Percentiles rank a stretch among this genome's conserved stretches.
Evolutionary conservation across 1,140 invertebrate species (phyloP).

Genomic region (Araneus ventricosus): DNA sequence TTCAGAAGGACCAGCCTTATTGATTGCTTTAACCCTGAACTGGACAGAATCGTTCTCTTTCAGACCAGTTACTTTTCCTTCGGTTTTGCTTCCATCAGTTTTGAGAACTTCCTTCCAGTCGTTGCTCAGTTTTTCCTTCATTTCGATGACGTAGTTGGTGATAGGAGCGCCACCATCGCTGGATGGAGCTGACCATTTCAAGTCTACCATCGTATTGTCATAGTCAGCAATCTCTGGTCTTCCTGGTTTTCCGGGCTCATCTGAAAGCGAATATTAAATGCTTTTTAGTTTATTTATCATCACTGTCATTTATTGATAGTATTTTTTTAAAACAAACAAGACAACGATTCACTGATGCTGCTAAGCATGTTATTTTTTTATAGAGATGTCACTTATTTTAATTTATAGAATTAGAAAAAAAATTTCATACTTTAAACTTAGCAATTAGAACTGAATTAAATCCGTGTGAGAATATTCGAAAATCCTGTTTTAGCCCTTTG

Average conservation of each 20-base stretch:
- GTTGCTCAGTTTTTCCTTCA: slow-evolving; percentile 94
- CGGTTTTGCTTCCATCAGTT: slow-evolving; percentile 88
- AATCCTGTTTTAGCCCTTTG: too few relatives aligned
- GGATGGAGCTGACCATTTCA: slow-evolving; percentile 90
- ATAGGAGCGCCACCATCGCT: slow-evolving; percentile 93
- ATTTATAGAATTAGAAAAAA: too few relatives aligned
- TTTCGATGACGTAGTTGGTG: slow-evolving; percentile 92
- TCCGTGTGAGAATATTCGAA: too few relatives aligned
- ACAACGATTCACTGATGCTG: too few relatives aligned
- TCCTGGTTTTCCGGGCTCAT: slow-evolving; percentile 95
- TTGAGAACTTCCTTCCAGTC: slow-evolving; percentile 95
- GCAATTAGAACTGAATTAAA: too few relatives aligned
- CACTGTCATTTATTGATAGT: too few relatives aligned
- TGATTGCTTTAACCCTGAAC: slow-evolving; percentile 87
- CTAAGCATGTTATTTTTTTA: too few relatives aligned
- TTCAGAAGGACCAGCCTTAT: slow-evolving; percentile 83
- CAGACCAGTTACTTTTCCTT: slow-evolving; percentile 91
- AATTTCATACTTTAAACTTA: too few relatives aligned
- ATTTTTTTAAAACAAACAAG: too few relatives aligned
- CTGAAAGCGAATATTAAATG: slow-evolving; percentile 78
- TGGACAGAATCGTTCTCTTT: slow-evolving; percentile 94
- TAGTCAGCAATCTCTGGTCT: slow-evolving; percentile 95
- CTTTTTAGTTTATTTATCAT: not conserved
- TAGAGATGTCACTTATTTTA: too few relatives aligned
- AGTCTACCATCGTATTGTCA: slow-evolving; percentile 95